phyloP scores from a whole-genome alignment of 2,888 invertebrate species.

The Stomorhina lunata region DNA sequence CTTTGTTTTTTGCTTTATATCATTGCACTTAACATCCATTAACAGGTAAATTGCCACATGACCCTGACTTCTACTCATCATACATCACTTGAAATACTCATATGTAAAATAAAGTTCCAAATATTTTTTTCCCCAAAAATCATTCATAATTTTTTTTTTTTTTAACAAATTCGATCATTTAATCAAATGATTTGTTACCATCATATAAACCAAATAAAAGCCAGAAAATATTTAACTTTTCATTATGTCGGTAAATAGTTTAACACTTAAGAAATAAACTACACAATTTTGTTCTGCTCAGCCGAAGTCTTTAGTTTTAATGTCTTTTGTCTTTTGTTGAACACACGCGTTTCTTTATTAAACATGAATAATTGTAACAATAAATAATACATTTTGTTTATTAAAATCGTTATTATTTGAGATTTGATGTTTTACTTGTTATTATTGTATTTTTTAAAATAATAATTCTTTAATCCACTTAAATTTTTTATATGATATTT shows the following conservation, averaged over 20 bases:
- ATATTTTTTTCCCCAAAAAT: neutral
- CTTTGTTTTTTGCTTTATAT: neutral
- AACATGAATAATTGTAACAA: no score
- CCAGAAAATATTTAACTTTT: neutral
- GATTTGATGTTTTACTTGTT: no score
- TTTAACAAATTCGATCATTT: conserved; percentile 3
- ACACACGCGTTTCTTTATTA: no score
- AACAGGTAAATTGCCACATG: conserved; percentile 32
- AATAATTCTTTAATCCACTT: no score
- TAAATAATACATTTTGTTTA: no score
- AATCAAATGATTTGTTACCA: conserved; percentile 23
- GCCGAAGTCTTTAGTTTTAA: no score
- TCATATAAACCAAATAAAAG: neutral
- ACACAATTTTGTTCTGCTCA: no score
- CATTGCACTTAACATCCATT: conserved; percentile 35
- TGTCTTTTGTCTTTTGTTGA: no score
- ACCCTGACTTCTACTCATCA: conserved; percentile 35
- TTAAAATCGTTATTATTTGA: no score
- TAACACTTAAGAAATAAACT: no score
- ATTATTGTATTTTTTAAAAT: no score
- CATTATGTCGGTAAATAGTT: conserved; percentile 21
- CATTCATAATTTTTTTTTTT: conserved; percentile 14
- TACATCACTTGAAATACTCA: neutral
- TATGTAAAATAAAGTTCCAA: neutral
- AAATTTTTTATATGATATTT: no score